A percentile compares a stretch with the other conserved stretches of the same genome.
These are phyloP conservation scores for Lochmaea capreae DNA, from an alignment of 2,888 invertebrate species.

Conservation along the genomic window DNA sequence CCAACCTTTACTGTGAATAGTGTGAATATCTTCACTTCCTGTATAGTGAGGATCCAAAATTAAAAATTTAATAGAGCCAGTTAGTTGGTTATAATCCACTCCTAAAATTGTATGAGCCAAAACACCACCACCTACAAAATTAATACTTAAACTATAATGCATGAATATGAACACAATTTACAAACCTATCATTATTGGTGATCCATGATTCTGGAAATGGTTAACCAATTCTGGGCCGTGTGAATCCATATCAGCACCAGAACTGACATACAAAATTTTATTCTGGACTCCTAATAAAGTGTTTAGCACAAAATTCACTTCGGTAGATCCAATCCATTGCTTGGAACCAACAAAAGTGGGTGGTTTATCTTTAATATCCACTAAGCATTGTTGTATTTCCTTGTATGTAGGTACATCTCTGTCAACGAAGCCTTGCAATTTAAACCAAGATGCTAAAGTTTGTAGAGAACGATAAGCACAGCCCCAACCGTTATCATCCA, in stretches of 20 bases:
- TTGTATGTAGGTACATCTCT: conserved; percentile 81
- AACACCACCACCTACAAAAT: conserved; percentile 87
- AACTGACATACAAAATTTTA: conserved; percentile 86
- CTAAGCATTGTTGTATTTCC: conserved; percentile 94
- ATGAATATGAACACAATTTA: conserved; percentile 17
- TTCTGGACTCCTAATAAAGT: conserved; percentile 80
- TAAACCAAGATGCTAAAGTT: conserved; percentile 96
- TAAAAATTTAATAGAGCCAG: conserved; percentile 88
- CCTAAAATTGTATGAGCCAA: conserved; percentile 98
- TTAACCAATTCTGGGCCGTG: conserved; percentile 85
- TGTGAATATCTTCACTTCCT: conserved; percentile 83
- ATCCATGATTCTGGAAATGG: conserved; percentile 94
- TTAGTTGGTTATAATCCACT: conserved; percentile 84
- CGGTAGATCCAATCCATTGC: conserved; percentile 98
- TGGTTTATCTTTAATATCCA: conserved; percentile 94
- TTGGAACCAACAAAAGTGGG: conserved; percentile 87
- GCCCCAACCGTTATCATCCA: conserved; percentile 99
- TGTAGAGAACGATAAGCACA: conserved; percentile 98
- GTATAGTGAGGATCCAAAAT: conserved; percentile 99
- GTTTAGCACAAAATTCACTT: conserved; percentile 93
- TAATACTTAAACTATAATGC: neutral
- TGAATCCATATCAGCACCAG: conserved; percentile 83
- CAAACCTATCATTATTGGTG: conserved; percentile 97
- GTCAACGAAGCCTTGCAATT: conserved; percentile 83
- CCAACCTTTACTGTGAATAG: conserved; percentile 88